A percentile compares a stretch with the other conserved stretches of the same genome.
Evolutionary conservation across 2,888 invertebrate species (phyloP).

Genomic region (Eurytoma adleriae): DNA sequence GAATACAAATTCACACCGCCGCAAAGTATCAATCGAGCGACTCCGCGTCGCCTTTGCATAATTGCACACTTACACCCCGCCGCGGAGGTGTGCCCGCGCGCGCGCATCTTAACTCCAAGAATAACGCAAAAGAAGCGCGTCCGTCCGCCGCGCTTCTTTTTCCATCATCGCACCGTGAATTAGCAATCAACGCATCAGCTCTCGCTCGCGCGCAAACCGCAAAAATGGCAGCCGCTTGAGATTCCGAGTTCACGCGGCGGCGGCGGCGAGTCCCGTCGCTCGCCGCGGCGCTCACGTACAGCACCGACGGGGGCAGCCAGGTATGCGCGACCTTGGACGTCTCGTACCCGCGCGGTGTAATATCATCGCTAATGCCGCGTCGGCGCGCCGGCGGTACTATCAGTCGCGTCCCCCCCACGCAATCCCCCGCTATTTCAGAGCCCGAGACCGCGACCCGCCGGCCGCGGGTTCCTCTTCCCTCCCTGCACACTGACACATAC

Average conservation of each 20-base stretch:
- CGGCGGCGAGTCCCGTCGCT: neutral
- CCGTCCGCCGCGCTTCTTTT: slow-evolving; percentile 7
- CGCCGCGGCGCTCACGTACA: neutral
- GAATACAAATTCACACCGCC: no score
- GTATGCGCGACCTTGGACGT: slow-evolving; percentile 35
- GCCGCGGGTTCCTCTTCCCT: slow-evolving; percentile 48
- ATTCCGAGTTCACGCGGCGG: slow-evolving; percentile 35
- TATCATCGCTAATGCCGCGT: slow-evolving; percentile 40
- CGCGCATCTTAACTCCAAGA: no score
- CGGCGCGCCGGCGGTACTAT: slow-evolving; percentile 10
- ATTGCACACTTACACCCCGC: neutral
- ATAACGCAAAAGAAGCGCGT: neutral
- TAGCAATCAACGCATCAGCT: slow-evolving; percentile 34
- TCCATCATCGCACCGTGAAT: slow-evolving; percentile 40
- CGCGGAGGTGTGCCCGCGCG: slow-evolving; percentile 13
- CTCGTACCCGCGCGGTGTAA: slow-evolving; percentile 20
- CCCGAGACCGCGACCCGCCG: neutral
- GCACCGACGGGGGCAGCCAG: neutral
- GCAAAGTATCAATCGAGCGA: no score
- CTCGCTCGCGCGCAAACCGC: slow-evolving; percentile 26
- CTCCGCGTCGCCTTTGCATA: no score
- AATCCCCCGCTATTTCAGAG: slow-evolving; percentile 16
- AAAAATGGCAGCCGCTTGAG: slow-evolving; percentile 32
- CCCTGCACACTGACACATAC: no score
- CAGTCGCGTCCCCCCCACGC: slow-evolving; percentile 53